Evolutionary conservation across 2,888 invertebrate genomes (phyloP).

Genomic region (Stenichneumon culpator): DNA sequence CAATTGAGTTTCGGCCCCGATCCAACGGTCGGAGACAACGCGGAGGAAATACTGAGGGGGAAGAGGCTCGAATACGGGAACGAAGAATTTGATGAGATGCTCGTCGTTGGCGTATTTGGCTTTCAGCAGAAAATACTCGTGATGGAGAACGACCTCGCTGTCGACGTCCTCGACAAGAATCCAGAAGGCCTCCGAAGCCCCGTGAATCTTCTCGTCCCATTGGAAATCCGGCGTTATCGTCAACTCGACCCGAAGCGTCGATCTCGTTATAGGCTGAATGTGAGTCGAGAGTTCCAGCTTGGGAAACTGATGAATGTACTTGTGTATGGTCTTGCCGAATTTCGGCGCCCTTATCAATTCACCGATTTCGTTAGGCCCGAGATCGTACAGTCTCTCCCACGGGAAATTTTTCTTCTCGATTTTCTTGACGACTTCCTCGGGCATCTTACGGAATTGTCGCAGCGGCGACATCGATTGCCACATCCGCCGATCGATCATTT

Average conservation of each 20-base stretch:
- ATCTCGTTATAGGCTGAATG: constrained; percentile 98
- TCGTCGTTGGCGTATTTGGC: constrained; percentile 97
- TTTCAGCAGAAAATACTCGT: constrained; percentile 95
- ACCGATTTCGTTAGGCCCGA: constrained; percentile 98
- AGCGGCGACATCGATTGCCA: constrained; percentile 99
- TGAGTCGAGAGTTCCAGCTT: constrained; percentile 98
- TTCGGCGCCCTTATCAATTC: constrained; percentile 97
- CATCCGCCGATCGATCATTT: constrained; percentile 99
- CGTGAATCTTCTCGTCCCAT: constrained; percentile 98
- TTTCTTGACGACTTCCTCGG: constrained; percentile 98
- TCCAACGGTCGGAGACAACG: constrained; percentile 96
- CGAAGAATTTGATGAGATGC: constrained; percentile 98
- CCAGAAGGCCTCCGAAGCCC: constrained; percentile 95
- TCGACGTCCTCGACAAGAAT: constrained; percentile 95
- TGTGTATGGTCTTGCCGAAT: constrained; percentile 97
- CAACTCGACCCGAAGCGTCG: constrained; percentile 97
- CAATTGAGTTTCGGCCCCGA: constrained; percentile 97
- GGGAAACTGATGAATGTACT: constrained; percentile 98
- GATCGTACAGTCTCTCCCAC: constrained; percentile 97
- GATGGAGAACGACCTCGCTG: constrained; percentile 96
- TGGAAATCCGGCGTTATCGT: constrained; percentile 99
- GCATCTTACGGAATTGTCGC: constrained; percentile 98
- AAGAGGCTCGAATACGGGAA: constrained; percentile 99
- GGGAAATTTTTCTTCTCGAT: constrained; percentile 99
- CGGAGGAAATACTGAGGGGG: constrained; percentile 99